Evolutionary conservation across 2,113 vertebrate species (phyloP).

Genomic region (Rallus limicola): DNA sequence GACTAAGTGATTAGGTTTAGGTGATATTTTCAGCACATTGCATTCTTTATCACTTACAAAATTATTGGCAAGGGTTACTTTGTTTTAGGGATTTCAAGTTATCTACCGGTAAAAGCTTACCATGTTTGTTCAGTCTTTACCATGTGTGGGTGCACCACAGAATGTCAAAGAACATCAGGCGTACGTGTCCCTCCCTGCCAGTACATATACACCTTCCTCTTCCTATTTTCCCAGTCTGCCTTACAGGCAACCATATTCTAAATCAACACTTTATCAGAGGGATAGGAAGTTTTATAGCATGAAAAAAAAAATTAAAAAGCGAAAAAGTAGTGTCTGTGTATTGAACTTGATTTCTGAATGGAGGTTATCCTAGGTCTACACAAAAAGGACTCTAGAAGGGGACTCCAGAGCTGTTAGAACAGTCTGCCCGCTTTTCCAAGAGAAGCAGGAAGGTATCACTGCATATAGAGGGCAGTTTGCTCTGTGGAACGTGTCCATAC

Average conservation of each 20-base stretch:
- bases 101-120: not conserved
- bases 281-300: not conserved
- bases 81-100: not conserved
- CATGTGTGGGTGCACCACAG: fast-evolving
- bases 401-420: not conserved
- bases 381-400: not conserved
- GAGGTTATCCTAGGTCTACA: fast-evolving
- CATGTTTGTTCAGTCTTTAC: fast-evolving
- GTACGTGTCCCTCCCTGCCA: not conserved
- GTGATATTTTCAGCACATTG: not conserved
- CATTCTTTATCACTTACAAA: not conserved
- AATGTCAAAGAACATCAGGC: not conserved
- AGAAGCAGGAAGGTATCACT: not conserved
- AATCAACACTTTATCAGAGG: not conserved
- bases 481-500: no score
- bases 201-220: fast-evolving
- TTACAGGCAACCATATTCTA: fast-evolving
- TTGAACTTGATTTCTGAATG: not conserved
- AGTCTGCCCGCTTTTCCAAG: not conserved
- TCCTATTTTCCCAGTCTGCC: not conserved
- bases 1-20: not conserved
- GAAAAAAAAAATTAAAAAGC: not conserved
- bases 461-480: fast-evolving
- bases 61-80: not conserved
- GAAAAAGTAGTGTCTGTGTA: not conserved